Evolutionary conservation across 2,113 vertebrate genomes (phyloP).

Genomic region (Artemisiospiza belli): DNA sequence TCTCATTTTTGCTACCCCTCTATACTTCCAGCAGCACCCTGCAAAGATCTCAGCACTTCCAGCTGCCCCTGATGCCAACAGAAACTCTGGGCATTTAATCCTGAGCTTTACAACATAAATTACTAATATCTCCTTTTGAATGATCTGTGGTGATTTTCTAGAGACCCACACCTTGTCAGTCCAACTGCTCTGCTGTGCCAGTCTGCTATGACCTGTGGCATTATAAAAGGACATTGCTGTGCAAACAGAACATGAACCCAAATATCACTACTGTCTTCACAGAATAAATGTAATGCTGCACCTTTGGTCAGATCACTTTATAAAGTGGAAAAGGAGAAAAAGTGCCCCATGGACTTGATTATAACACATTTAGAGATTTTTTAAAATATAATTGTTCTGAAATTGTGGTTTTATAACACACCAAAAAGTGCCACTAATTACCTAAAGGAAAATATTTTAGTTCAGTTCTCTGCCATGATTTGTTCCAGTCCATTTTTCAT

Average conservation of each 20-base stretch:
- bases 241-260: background rate
- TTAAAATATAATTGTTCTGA: background rate
- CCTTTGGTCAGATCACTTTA: background rate
- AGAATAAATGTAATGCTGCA: background rate
- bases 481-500: background rate
- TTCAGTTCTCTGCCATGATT: background rate
- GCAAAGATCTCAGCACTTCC: background rate
- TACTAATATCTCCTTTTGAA: background rate
- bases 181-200: background rate
- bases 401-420: background rate
- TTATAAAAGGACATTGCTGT: background rate
- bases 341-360: background rate
- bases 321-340: background rate
- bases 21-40: background rate
- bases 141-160: background rate
- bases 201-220: background rate
- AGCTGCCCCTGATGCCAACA: background rate
- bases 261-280: background rate
- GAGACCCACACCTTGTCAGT: background rate
- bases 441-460: slow-evolving; percentile 10
- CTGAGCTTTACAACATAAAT: background rate
- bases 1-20: background rate
- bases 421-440: background rate
- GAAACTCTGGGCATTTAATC: background rate
- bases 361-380: background rate